Base-by-base conservation (phyloP, 2,888 invertebrate genomes). In the Vesta saturnalis region DNA sequence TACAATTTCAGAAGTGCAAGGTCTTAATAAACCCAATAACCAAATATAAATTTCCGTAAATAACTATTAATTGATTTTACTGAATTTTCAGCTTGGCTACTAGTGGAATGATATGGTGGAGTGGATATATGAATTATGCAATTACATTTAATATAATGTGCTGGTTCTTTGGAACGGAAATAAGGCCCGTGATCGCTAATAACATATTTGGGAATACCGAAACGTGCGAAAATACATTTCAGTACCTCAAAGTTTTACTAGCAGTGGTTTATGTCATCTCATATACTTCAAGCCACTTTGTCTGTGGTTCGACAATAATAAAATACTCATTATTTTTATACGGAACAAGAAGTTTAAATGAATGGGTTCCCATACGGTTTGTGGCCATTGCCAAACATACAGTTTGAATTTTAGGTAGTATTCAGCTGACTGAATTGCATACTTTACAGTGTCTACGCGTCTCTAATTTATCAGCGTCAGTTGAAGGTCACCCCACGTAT, bases 401-500 rank as follows among this genome's bases (percentile, higher is more conserved):
- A 46, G 15, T 46, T 46, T 12, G 4, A 14, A n/a, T 46, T 4
- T 46, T 46, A 6, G 46, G 46, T n/a, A 14, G 46, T 12, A 14
- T 6, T 6, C 5, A n/a, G 4, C n/a, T 3, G 12, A 46, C 46
- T 46, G 46, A 46, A 46, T n/a, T n/a, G n/a, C n/a, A n/a, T n/a
- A n/a, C n/a, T n/a, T 46, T 46, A 46, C 46, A 46, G 15, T 3
- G 3, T 46, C 12, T 46, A 46, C 46, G 15, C 46, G 3, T 30
- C 10, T 30, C 10, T 5, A 5, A 30, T 10, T 6, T 30, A 30
- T 30, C 10, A 5, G 5, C 30, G 30, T 30, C 30, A 10, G 10
- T 30, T 30, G 10, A 30, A 6, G 30, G 30, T 70, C 72, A 70
- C 72, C 72, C 69, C 18, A 69, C 57, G 46, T 60, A 60, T 10